A percentile compares a stretch with the other conserved stretches of the same genome.
Conservation (phyloP, 2,113 vertebrate genomes). For the Epinephelus fuscoguttatus region DNA sequence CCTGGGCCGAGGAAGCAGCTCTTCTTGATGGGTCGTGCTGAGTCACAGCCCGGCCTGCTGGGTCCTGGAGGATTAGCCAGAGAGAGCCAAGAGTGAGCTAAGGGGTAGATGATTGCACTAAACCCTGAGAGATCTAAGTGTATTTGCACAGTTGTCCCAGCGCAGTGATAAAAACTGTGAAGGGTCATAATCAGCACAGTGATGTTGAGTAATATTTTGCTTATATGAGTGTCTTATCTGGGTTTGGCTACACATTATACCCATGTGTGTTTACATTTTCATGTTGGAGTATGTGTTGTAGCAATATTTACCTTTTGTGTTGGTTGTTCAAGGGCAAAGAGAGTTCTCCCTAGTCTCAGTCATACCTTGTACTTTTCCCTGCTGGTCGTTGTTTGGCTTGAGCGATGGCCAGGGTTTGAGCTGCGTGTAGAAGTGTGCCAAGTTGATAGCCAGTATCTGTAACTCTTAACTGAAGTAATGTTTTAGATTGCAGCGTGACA, state of each 20-base stretch:
- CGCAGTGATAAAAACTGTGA: conserved; percentile 54
- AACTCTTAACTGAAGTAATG: background rate
- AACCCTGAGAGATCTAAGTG: conserved; percentile 53
- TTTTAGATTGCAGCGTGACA: background rate
- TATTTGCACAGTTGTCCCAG: conserved; percentile 71
- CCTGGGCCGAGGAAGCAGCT: conserved; percentile 32
- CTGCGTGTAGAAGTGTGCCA: background rate
- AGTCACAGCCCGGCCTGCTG: conserved; percentile 30
- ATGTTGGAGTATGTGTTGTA: conserved; percentile 51
- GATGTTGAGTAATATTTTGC: conserved; percentile 64
- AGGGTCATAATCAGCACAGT: conserved; percentile 58
- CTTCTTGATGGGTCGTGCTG: conserved; percentile 30
- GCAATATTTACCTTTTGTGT: conserved; percentile 58
- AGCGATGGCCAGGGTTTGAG: conserved; percentile 1
- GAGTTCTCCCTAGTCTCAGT: conserved; percentile 54
- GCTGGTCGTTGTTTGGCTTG: conserved; percentile 12
- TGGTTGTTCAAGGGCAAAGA: conserved; percentile 56
- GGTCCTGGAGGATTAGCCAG: conserved; percentile 48
- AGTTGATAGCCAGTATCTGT: conserved; percentile 19
- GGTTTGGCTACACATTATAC: conserved; percentile 63
- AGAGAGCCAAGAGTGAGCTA: conserved; percentile 39
- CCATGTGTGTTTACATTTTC: conserved; percentile 60
- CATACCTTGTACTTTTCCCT: conserved; percentile 41
- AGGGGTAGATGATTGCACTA: conserved; percentile 46
- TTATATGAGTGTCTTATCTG: conserved; percentile 70